phyloP scores from a whole-genome alignment of 2,888 invertebrate species.

The Selenia dentaria region DNA sequence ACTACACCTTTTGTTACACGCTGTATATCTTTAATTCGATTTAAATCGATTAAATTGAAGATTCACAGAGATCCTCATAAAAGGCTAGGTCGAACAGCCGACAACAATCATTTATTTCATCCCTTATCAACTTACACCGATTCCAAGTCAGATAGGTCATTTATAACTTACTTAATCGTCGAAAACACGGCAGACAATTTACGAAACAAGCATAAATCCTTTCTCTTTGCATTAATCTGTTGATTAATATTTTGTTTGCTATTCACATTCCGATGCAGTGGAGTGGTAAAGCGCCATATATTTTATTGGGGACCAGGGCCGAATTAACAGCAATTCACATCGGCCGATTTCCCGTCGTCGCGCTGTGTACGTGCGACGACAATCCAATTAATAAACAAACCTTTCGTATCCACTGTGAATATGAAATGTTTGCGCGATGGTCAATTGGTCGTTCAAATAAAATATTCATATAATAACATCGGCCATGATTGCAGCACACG shows the following conservation, averaged over 20 bases:
- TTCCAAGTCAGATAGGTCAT: constrained; percentile 19
- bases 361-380: constrained; percentile 59
- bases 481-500: constrained; percentile 32
- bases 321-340: constrained; percentile 75
- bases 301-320: constrained; percentile 59
- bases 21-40: too few relatives aligned
- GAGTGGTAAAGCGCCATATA: constrained; percentile 48
- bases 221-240: constrained; percentile 34
- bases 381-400: constrained; percentile 80
- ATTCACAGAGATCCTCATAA: not conserved
- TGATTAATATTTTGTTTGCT: constrained; percentile 56
- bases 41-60: too few relatives aligned
- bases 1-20: too few relatives aligned
- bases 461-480: constrained; percentile 74
- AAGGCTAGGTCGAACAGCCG: not conserved
- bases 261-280: constrained; percentile 58
- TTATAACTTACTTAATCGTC: constrained; percentile 23
- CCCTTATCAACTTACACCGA: constrained; percentile 23
- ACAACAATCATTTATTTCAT: constrained; percentile 15
- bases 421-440: constrained; percentile 68
- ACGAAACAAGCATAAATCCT: constrained; percentile 30
- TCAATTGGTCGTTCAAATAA: constrained; percentile 71
- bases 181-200: constrained; percentile 26
- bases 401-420: constrained; percentile 76
- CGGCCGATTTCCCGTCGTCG: constrained; percentile 63